Percentiles rank a stretch among this genome's conserved stretches.
Evolutionary conservation across 64 coral and sea anemone species (phyloP).

Genomic region (Montipora foliosa): DNA sequence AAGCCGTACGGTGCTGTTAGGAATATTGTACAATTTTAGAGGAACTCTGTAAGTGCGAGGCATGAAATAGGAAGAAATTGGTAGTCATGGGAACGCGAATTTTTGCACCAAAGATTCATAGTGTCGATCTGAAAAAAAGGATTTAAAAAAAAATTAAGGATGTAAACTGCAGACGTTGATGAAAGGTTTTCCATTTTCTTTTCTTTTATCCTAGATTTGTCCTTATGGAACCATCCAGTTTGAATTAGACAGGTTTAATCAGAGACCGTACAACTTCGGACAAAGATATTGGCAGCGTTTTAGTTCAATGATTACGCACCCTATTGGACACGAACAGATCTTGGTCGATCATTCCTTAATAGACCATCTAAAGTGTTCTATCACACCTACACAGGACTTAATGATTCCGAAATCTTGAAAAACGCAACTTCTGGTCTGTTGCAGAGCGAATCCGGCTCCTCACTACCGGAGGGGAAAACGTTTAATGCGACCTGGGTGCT

Average conservation of each 20-base stretch:
- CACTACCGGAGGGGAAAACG: slow-evolving; percentile 25
- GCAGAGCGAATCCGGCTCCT: neutral
- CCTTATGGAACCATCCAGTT: slow-evolving; percentile 62
- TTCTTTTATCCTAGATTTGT: slow-evolving; percentile 20
- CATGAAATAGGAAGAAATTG: too few relatives aligned
- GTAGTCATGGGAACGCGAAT: neutral
- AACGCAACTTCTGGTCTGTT: slow-evolving; percentile 33
- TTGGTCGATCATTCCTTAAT: neutral
- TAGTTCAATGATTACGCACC: slow-evolving; percentile 42
- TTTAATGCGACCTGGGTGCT: slow-evolving; percentile 25
- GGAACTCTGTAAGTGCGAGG: too few relatives aligned
- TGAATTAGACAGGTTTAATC: neutral
- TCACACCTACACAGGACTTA: neutral
- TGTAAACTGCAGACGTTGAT: neutral
- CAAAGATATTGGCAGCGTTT: slow-evolving; percentile 36
- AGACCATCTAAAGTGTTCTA: slow-evolving; percentile 32
- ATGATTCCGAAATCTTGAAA: neutral
- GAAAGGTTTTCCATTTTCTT: neutral
- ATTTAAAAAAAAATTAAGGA: neutral
- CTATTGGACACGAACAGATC: slow-evolving; percentile 47
- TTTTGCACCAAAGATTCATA: too few relatives aligned
- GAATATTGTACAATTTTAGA: too few relatives aligned
- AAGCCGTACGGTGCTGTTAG: too few relatives aligned
- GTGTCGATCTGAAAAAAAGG: too few relatives aligned
- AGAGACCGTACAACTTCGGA: slow-evolving; percentile 64